phyloP scores from a whole-genome alignment of 2,797 vertebrate species.

The Jordanella pulchra region DNA sequence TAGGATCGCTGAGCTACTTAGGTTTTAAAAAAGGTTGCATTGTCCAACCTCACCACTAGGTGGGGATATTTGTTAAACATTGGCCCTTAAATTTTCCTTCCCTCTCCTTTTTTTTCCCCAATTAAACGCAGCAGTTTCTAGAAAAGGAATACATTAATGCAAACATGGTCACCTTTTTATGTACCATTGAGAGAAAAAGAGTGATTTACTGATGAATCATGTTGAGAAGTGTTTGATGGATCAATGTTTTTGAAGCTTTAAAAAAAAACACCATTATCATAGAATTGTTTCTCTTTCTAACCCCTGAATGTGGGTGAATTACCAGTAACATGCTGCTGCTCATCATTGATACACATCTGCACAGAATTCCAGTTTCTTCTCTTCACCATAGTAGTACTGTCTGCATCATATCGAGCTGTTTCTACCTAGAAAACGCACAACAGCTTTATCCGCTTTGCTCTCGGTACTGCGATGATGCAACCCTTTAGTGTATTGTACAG shows the following conservation, averaged over 20 bases:
- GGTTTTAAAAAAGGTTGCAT: too few species aligned
- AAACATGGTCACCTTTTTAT: not conserved
- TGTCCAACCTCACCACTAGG: not conserved
- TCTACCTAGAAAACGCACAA: constrained; percentile 16
- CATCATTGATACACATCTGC: not conserved
- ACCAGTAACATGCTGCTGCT: not conserved
- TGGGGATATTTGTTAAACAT: not conserved
- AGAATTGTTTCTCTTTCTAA: not conserved
- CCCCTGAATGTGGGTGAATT: not conserved
- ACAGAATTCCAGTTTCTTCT: not conserved
- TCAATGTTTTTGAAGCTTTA: not conserved
- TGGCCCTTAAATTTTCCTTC: not conserved
- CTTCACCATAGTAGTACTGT: constrained; percentile 15
- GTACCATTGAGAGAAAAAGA: not conserved
- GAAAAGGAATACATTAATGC: not conserved
- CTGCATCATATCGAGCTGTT: constrained; percentile 14
- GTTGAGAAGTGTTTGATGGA: not conserved
- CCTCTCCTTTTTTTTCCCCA: too few species aligned
- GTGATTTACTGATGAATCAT: not conserved
- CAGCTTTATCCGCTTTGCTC: not conserved
- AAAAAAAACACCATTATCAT: not conserved
- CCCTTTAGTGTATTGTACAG: constrained; percentile 16
- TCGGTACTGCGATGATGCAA: not conserved
- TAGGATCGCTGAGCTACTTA: too few species aligned
- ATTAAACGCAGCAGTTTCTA: not conserved